Conservation (phyloP, 2,888 invertebrate species). For the Pachydiplax longipennis region DNA sequence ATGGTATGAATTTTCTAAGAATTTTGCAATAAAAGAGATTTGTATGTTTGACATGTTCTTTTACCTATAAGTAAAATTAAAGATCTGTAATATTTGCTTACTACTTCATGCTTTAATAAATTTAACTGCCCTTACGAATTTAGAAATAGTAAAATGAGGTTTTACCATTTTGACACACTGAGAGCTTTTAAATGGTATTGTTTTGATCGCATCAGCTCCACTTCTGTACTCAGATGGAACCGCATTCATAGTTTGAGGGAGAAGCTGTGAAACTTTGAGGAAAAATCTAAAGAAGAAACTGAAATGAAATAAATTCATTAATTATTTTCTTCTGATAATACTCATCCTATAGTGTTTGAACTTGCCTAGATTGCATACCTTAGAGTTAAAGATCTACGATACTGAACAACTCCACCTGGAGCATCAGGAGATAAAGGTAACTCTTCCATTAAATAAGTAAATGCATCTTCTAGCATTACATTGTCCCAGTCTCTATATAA, state of each 20-base stretch:
- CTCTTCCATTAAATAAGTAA: conserved; percentile 73
- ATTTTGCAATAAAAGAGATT: no score
- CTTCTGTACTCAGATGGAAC: not conserved
- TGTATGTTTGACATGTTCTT: no score
- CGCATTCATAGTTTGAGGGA: not conserved
- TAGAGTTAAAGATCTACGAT: conserved; percentile 77
- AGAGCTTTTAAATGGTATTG: conserved; percentile 69
- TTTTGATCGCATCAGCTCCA: conserved; percentile 55
- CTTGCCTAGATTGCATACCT: conserved; percentile 57
- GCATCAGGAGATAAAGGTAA: conserved; percentile 77
- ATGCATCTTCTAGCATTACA: conserved; percentile 67
- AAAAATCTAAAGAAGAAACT: conserved; percentile 66
- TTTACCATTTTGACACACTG: conserved; percentile 67
- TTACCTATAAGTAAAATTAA: no score
- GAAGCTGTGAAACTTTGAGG: conserved; percentile 51
- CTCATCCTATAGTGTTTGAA: not conserved
- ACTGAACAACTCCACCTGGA: conserved; percentile 85
- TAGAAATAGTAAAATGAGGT: not conserved
- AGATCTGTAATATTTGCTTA: no score
- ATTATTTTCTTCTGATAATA: not conserved
- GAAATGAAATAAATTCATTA: not conserved
- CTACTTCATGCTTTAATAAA: no score
- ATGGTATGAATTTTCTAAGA: no score
- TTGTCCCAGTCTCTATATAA: conserved; percentile 69
- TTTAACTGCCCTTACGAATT: conserved; percentile 51